A percentile compares a stretch with the other conserved stretches of the same genome.
phyloP scores from a whole-genome alignment of 2,888 invertebrate species.

The Cheilosia scutellata region DNA sequence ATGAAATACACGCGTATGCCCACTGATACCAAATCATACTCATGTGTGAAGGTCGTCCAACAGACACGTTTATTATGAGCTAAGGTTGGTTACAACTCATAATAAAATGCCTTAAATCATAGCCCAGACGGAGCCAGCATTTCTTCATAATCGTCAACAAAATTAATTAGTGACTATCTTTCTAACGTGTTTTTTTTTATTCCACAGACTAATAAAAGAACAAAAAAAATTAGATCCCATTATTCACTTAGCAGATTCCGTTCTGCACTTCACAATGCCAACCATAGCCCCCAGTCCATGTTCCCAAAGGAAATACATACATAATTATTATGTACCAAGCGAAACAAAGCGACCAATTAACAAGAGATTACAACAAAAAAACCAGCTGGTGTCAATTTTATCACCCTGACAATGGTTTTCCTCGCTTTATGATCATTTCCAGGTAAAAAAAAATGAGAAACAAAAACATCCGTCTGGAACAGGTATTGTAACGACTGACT shows the following conservation, averaged over 20 bases:
- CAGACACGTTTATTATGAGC: neutral
- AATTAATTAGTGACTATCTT: constrained; percentile 33
- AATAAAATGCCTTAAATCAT: neutral
- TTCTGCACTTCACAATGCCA: constrained; percentile 11
- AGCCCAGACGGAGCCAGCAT: neutral
- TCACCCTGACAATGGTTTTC: constrained; percentile 71
- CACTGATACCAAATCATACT: neutral
- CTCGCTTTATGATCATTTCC: constrained; percentile 58
- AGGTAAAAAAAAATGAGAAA: constrained; percentile 17
- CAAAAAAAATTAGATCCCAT: constrained; percentile 57
- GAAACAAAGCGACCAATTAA: constrained; percentile 70
- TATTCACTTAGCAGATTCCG: constrained; percentile 69
- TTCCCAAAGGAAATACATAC: constrained; percentile 29
- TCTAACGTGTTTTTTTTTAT: constrained; percentile 2
- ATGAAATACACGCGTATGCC: too few species aligned
- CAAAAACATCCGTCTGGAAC: constrained; percentile 30
- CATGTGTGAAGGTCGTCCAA: constrained; percentile 2
- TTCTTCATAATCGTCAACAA: constrained; percentile 6
- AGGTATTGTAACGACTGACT: constrained; percentile 44
- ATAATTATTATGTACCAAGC: constrained; percentile 28
- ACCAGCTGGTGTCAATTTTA: constrained; percentile 60
- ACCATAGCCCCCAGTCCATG: neutral
- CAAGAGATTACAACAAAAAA: constrained; percentile 29
- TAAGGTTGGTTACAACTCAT: constrained; percentile 4
- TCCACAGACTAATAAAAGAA: constrained; percentile 15